Evolutionary conservation across 2,113 vertebrate species (phyloP), one percentile per base, ranked within the genome.

Genomic region (Cygnus atratus): DNA sequence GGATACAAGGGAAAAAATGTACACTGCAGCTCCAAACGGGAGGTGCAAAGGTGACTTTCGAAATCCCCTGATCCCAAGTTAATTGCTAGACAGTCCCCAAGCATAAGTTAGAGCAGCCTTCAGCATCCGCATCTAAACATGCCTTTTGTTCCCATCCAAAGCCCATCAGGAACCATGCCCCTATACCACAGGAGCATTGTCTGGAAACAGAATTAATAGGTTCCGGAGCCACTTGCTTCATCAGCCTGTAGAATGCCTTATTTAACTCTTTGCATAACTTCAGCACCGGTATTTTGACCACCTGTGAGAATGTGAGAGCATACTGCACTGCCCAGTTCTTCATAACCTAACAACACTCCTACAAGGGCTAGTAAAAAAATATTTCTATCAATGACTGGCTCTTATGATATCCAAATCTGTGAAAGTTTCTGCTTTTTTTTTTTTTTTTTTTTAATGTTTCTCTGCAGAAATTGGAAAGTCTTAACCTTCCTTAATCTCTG

Each of bases 41-140:
- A 94, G 93, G 65, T 87, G 73, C 80, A 96, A 58, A 92, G 65
- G 73, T 84, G 77, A 91, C 86, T 93, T 94, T 37, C 62, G 65
- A 95, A 95, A 94, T 95, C 84, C 70, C 58, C 54, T 2, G 8
- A 68, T 96, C 88, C 54, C 77, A 90, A 84, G 90, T 62, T 96
- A 84, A 85, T 95, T 95, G 94, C 67, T 52, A 76, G 71, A 43
- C 19, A 76, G 86, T 90, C 88, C 65, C 86, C n/a, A 74, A 88
- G 61, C 78, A 43, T 67, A 88, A 94, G 52, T 86, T 86, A 90
- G 63, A 93, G 71, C 79, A 93, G 87, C 68, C 81, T 92, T 88
- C 66, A 88, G 77, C 41, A 89, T 13, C 87, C 78, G 81, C 87
- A 97, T 94, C 88, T 78, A 91, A 97, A 94, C 87, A 86, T 16